Evolutionary conservation across 1,140 invertebrate species (phyloP), one percentile per base, ranked within the genome.

Genomic region (Streblospio benedicti): DNA sequence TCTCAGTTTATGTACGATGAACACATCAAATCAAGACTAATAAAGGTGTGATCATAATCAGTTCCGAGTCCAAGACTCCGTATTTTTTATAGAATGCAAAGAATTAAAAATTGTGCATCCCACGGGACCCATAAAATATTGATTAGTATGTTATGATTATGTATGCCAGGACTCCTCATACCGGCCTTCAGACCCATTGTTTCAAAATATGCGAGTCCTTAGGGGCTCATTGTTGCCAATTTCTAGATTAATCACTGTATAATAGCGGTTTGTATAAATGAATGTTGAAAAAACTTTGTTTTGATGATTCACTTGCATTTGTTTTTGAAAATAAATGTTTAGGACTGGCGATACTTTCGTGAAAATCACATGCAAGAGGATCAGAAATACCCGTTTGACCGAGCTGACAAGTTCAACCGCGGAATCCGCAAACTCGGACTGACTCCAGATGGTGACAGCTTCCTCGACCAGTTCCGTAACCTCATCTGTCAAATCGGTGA

Each of bases 1-100:
- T 98, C 94, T 1, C 93, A 97, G 76, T 99, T 98, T 76, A 84
- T 99, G 66, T 98, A 89, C 75, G 94, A 99, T 77, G 96, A 99
- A 78, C 93, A 96, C 67, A 97, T 99, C 52, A 97, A 97, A 76
- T 97, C 93, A 0, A 83, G 91, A 55, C 78, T 99, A 0, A 84
- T 93, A 54, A 93, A 93, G 70, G 77, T 76, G 61, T 23, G 50
- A 30, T 27, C 18, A 14, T n/a, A n/a, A n/a, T n/a, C n/a, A n/a
- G n/a, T 25, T 16, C 6, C 18, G 23, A 41, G 16, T 56, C 16
- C 20, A 44, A 55, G 12, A 12, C n/a, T 12, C n/a, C n/a, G 38
- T n/a, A n/a, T 41, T 41, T 41, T 41, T 41, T 12, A 41, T n/a
- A 41, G n/a, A 41, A n/a, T n/a, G n/a, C n/a, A n/a, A n/a, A n/a